These are phyloP conservation scores for Phalacrocorax pelagicus DNA, from an alignment of 2,113 vertebrate species.

Conservation along the genomic window DNA sequence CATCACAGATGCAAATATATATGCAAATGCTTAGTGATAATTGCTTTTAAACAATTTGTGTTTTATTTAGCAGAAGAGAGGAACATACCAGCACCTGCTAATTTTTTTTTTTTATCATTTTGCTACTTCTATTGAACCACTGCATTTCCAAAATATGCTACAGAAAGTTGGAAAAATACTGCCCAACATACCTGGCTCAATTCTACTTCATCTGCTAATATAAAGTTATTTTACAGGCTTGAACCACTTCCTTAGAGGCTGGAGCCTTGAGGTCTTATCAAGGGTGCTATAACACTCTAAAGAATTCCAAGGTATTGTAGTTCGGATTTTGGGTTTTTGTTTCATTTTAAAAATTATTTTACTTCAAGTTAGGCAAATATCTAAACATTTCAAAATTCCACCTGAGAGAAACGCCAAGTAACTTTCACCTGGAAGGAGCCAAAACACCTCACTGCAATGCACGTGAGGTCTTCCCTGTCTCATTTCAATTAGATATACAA, in stretches of 20 bases:
- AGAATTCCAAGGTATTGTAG: not conserved
- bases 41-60: not conserved
- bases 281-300: not conserved
- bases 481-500: not conserved
- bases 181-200: not conserved
- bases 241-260: not conserved
- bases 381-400: not conserved
- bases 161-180: not conserved
- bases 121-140: not conserved
- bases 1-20: not conserved
- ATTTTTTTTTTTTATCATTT: not conserved
- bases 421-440: not conserved
- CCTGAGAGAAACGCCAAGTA: not conserved
- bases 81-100: not conserved
- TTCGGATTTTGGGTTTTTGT: not conserved
- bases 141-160: not conserved
- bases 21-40: not conserved
- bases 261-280: not conserved
- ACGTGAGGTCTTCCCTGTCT: fast-evolving
- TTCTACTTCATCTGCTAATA: not conserved
- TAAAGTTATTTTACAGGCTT: not conserved
- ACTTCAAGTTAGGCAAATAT: not conserved
- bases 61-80: not conserved
- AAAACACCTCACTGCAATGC: not conserved
- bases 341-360: not conserved